These are phyloP conservation scores for Regulus satrapa DNA, from an alignment of 2,113 vertebrate species.

Conservation along the genomic window DNA sequence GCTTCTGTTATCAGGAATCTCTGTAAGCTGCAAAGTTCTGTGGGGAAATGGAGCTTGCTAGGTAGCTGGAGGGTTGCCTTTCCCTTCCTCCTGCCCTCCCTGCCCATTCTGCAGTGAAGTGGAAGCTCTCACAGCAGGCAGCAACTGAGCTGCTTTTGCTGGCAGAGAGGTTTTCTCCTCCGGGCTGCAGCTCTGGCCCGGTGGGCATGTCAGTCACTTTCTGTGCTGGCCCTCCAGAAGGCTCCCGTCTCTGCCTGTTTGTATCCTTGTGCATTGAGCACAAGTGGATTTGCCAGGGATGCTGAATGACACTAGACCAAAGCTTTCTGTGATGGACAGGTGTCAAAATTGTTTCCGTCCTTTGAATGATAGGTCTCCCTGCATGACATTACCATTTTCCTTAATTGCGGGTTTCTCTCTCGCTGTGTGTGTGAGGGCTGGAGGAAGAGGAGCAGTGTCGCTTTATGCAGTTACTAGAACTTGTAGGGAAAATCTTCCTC, in stretches of 20 bases:
- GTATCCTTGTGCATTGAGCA: neutral
- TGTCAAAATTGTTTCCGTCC: neutral
- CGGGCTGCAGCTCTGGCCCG: neutral
- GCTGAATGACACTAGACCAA: neutral
- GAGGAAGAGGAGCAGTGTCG: neutral
- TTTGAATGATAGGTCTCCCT: neutral
- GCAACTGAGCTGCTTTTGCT: neutral
- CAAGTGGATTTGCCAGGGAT: neutral
- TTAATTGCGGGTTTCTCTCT: neutral
- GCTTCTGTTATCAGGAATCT: neutral
- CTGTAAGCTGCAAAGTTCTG: neutral
- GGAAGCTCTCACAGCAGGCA: constrained; percentile 12
- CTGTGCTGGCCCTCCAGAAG: neutral
- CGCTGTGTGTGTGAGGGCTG: neutral
- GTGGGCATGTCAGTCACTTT: neutral
- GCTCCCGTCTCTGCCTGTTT: neutral
- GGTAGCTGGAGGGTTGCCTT: constrained; percentile 4
- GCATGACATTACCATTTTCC: neutral
- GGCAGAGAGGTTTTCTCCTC: neutral
- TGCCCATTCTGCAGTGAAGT: neutral
- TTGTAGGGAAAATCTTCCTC: neutral
- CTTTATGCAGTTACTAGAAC: neutral
- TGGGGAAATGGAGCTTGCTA: neutral
- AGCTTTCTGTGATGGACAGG: neutral
- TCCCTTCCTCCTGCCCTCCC: neutral